A percentile compares a stretch with the other conserved stretches of the same genome.
phyloP scores from a whole-genome alignment of 2,888 invertebrate genomes.

The Ligdia adustata region DNA sequence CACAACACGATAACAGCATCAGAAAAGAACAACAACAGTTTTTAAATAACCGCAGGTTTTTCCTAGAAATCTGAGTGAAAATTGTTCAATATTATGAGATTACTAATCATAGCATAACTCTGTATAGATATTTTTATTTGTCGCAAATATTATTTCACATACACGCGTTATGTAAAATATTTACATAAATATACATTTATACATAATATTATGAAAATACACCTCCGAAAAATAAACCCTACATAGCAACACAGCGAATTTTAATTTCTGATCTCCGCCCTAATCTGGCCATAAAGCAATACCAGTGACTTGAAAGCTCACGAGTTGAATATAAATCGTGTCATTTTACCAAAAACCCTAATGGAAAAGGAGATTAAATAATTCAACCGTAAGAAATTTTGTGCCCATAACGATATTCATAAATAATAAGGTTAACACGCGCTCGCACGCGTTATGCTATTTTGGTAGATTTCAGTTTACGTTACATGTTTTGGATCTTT shows the following conservation, averaged over 20 bases:
- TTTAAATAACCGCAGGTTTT: no score
- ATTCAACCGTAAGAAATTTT: conserved; percentile 80
- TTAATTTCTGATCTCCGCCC: conserved; percentile 70
- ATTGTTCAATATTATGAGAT: no score
- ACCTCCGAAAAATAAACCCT: conserved; percentile 4
- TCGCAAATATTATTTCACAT: no score
- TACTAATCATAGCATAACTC: no score
- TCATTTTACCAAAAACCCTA: conserved; percentile 77
- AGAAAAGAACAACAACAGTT: no score
- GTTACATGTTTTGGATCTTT: no score
- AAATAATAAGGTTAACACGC: conserved; percentile 75
- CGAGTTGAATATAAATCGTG: conserved; percentile 79
- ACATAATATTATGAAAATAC: no score
- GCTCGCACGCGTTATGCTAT: conserved; percentile 40
- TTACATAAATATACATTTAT: no score
- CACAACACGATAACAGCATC: no score
- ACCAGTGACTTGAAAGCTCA: conserved; percentile 59
- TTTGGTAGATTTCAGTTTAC: conserved; percentile 26
- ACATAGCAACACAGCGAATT: conserved; percentile 35
- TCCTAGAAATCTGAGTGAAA: no score
- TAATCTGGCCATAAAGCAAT: conserved; percentile 74
- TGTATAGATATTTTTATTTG: no score
- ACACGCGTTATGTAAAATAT: no score
- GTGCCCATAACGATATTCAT: conserved; percentile 76
- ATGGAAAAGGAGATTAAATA: conserved; percentile 83